phyloP scores from a whole-genome alignment of 2,113 vertebrate genomes.

The Danio rerio region GRCz12tu NC_133177.1:28525501-28526000 shows the following conservation, averaged over 20 bases:
- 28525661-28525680: neutral
- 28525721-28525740: neutral
- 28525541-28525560: neutral
- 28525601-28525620: neutral
- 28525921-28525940: too few species aligned
- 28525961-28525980: too few species aligned
- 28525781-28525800: too few species aligned
- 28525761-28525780: too few species aligned
- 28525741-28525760: neutral
- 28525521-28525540: neutral
- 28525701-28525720: neutral
- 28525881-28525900: too few species aligned
- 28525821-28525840: too few species aligned
- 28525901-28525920: too few species aligned
- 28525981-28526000: too few species aligned
- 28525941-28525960: too few species aligned
- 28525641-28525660: neutral
- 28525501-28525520: neutral
- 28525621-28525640: neutral
- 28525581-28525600: neutral
- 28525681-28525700: neutral
- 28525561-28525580: neutral
- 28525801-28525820: too few species aligned
- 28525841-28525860: too few species aligned
- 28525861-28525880: too few species aligned